Conservation (phyloP, 2,113 vertebrate genomes). For the Chiloscyllium plagiosum region DNA sequence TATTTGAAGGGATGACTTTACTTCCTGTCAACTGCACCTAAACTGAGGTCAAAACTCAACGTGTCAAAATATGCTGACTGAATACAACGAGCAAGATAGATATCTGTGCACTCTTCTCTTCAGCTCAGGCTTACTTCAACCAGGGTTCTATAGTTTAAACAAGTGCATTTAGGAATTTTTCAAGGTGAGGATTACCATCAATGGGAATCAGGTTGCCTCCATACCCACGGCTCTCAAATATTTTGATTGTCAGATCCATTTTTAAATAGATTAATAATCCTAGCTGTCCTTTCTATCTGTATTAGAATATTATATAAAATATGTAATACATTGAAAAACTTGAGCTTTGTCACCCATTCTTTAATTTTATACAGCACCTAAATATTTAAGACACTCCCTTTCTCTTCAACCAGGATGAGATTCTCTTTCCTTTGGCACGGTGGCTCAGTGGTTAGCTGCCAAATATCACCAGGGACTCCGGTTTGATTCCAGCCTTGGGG, state of each 20-base stretch:
- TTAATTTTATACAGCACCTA: no score
- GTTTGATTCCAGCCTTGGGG: no score
- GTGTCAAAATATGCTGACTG: background rate
- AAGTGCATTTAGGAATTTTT: background rate
- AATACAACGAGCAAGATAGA: background rate
- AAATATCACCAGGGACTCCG: no score
- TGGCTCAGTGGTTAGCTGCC: no score
- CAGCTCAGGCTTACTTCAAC: background rate
- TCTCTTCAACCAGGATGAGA: no score
- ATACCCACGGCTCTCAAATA: background rate
- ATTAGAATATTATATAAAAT: no score
- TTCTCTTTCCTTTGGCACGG: no score
- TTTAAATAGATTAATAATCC: background rate
- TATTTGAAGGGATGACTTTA: background rate
- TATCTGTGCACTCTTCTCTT: background rate
- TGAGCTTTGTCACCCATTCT: no score
- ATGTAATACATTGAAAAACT: no score
- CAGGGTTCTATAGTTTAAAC: background rate
- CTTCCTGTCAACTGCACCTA: background rate
- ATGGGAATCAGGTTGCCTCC: background rate
- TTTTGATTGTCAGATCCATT: background rate
- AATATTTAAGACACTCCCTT: no score
- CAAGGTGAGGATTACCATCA: background rate
- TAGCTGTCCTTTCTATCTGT: no score
- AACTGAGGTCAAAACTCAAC: slow-evolving; percentile 4